Evolutionary conservation across 2,113 vertebrate species (phyloP), one percentile per base, ranked within the genome.

Genomic region (Vulpes lagopus): DNA sequence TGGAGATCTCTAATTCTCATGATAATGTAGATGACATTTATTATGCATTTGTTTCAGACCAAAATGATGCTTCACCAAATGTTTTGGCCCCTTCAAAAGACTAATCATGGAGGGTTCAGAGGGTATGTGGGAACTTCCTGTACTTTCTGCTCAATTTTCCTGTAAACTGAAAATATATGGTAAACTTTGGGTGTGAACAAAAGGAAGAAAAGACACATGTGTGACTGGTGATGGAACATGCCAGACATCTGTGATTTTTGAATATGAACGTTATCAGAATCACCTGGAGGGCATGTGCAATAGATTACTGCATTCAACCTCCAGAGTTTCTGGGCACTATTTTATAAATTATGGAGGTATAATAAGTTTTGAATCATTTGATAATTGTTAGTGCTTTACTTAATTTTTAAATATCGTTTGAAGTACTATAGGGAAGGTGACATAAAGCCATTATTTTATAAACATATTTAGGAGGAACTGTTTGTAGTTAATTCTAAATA

Each of bases 371-470:
- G 38, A 89, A 30, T 90, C 6, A 79, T 94, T 27, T 60, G 19
- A 38, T 94, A 92, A 73, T 82, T 38, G 14, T 71, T 2, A 19
- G 67, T 83, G 19, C 35, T 82, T 67, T 90, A 16, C n/a, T 79
- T 76, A 30, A 25, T 86, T 92, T 79, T 89, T 60, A 35, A 94
- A 76, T 57, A 64, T 51, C 43, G 60, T 53, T 69, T 94, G 60
- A 81, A 65, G 11, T 65, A 82, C 22, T 73, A 59, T 62, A 89
- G 23, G 12, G 23, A 91, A 59, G 43, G 15, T 76, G 35, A 76
- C 3, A 69, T 19, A 62, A 89, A 92, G 6, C 10, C 49, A 85
- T 89, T 95, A 89, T 89, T 93, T 89, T 57, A 85, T 38, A 32
- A 81, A 86, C 91, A 94, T 65, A 89, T 60, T 86, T 94, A 51